These are phyloP conservation scores for Leuciscus idus DNA, from an alignment of 2,113 vertebrate genomes.

Conservation along the genomic window DNA sequence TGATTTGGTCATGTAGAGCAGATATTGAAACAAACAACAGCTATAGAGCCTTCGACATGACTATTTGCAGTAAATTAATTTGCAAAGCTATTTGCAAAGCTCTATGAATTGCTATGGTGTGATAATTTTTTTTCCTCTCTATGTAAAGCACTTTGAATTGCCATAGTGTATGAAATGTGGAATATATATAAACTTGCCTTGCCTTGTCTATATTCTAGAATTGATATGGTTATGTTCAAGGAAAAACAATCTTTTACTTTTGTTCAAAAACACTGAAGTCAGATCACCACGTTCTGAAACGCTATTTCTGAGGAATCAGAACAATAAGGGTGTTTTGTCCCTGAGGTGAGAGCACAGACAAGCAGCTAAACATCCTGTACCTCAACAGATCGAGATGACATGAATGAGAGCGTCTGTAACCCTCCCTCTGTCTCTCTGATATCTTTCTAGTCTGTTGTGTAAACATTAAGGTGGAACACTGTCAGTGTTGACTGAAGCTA, in stretches of 20 bases:
- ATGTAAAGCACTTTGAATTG: no score
- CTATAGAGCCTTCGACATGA: background rate
- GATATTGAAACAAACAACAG: background rate
- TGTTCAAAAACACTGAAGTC: background rate
- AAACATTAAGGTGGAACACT: background rate
- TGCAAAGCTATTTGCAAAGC: no score
- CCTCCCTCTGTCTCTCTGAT: background rate
- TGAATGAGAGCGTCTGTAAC: background rate
- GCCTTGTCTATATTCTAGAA: background rate
- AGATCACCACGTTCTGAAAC: background rate
- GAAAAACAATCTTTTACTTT: background rate
- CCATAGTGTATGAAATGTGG: no score
- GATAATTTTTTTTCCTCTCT: no score
- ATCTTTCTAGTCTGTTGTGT: background rate
- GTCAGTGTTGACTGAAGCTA: background rate
- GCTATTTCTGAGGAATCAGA: background rate
- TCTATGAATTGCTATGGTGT: no score
- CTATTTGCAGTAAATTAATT: no score
- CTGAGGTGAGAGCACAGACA: background rate
- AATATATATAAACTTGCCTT: no score
- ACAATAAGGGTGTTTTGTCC: constrained; percentile 23
- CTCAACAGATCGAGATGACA: background rate
- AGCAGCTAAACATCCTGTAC: background rate
- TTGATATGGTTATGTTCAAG: background rate
- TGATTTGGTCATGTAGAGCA: background rate